Evolutionary conservation across 2,888 invertebrate genomes (phyloP), one percentile per base, ranked within the genome.

Genomic region (Protonemura montana): DNA sequence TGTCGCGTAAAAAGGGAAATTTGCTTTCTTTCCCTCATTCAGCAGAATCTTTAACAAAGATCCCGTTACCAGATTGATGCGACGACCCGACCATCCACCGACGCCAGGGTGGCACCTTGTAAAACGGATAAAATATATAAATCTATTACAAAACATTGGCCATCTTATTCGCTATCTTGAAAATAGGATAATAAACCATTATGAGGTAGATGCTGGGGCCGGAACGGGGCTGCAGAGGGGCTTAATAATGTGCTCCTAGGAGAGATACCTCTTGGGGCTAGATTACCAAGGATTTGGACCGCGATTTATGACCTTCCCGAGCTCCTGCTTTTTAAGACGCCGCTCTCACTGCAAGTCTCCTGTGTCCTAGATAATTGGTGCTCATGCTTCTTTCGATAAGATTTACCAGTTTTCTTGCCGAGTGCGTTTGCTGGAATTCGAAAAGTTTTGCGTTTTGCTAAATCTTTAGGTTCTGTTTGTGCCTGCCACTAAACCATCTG

Each of bases 121-220:
- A 35, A 35, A n/a, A 35, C 5, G 59, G 59, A 59, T 59, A 59
- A 13, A 59, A 59, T 59, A 13, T 21, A 59, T 59, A 59, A 35
- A 59, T 59, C 59, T 59, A 59, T 59, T 59, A 21, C 21, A 59
- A 59, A 59, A 59, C 59, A 59, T 21, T 21, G 59, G 59, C 59
- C 21, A 59, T 59, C 59, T 59, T 21, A 59, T 59, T 59, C 59
- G 21, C 85, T 82, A 87, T 86, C 87, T 76, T 83, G 59, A 59
- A 87, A 82, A 85, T 86, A 76, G 83, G 77, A 87, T 85, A 87
- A 87, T 87, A 87, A 83, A 87, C 13, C 78, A 87, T 87, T 85
- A 83, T 85, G 85, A 86, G 85, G 85, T n/a, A n/a, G n/a, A n/a
- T 83, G 82, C 87, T 26, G 30, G 78, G 84, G 87, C 42, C 83